These are phyloP conservation scores for Motacilla tschutschensis DNA, from an alignment of 2,113 vertebrate genomes.

Conservation along the genomic window DNA sequence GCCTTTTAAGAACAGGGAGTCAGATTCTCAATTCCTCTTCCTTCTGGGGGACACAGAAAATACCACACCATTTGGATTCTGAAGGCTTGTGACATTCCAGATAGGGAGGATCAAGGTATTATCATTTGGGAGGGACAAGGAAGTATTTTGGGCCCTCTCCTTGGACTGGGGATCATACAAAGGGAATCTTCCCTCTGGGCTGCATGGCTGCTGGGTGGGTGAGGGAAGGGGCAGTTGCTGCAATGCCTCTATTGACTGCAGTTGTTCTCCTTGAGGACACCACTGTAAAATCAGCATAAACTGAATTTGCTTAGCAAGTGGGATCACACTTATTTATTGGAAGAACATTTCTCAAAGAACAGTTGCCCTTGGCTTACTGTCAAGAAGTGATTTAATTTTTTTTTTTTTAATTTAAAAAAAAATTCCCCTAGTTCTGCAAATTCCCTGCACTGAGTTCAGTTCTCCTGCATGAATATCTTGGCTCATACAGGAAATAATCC, in stretches of 20 bases:
- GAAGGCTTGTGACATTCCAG: not conserved
- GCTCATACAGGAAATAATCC: not conserved
- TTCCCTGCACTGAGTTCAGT: not conserved
- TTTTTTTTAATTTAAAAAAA: not conserved
- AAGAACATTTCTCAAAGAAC: not conserved
- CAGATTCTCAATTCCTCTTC: too few species aligned
- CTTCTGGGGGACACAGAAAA: too few species aligned
- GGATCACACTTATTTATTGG: not conserved
- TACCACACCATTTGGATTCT: rapidly evolving
- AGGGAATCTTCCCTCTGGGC: not conserved
- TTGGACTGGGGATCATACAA: not conserved
- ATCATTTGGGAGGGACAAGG: not conserved
- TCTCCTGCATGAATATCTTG: not conserved
- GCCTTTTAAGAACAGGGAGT: too few species aligned
- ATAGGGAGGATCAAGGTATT: not conserved
- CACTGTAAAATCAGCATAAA: not conserved
- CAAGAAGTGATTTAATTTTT: not conserved
- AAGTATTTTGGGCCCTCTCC: not conserved
- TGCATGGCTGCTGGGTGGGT: not conserved
- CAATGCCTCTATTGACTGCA: not conserved
- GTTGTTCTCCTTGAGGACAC: not conserved
- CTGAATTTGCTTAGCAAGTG: not conserved
- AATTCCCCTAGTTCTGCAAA: not conserved
- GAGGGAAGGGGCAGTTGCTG: not conserved
- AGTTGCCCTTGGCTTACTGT: not conserved